Conservation (phyloP, 2,113 vertebrate species). For the Cyprichromis sp. region DNA sequence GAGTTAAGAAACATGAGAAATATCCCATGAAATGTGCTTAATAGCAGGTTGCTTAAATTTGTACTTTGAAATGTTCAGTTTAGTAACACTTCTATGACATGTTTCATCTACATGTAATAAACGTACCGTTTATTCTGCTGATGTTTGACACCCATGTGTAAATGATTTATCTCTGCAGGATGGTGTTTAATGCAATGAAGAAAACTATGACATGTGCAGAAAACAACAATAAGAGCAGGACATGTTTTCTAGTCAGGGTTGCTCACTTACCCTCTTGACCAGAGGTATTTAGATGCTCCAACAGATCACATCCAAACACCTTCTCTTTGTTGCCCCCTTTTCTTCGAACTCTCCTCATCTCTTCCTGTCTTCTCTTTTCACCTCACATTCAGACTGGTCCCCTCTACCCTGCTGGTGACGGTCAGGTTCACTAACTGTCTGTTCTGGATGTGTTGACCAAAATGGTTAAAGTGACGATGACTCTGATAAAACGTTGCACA, state of each 20-base stretch:
- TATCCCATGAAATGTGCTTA: not conserved
- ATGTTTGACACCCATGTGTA: not conserved
- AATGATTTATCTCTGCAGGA: not conserved
- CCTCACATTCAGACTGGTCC: slow-evolving; percentile 52
- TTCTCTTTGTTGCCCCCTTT: slow-evolving; percentile 78
- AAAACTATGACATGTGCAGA: not conserved
- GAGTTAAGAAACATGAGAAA: not conserved
- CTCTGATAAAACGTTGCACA: not conserved
- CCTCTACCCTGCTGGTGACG: not conserved
- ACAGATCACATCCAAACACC: slow-evolving; percentile 88
- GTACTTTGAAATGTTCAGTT: not conserved
- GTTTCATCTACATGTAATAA: not conserved
- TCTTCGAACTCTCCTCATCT: slow-evolving; percentile 81
- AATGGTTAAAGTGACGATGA: not conserved
- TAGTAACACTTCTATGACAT: not conserved
- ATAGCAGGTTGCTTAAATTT: not conserved
- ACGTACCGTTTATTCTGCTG: accelerated
- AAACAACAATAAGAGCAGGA: not conserved
- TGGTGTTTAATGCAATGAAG: accelerated
- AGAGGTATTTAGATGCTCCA: slow-evolving; percentile 77
- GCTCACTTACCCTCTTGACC: slow-evolving; percentile 80
- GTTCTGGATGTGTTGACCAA: not conserved
- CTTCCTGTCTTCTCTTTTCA: slow-evolving; percentile 3
- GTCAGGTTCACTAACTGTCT: not conserved
- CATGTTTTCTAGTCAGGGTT: accelerated